Conservation (phyloP, 1,140 invertebrate species). For the Anoplolepis gracilipes region DNA sequence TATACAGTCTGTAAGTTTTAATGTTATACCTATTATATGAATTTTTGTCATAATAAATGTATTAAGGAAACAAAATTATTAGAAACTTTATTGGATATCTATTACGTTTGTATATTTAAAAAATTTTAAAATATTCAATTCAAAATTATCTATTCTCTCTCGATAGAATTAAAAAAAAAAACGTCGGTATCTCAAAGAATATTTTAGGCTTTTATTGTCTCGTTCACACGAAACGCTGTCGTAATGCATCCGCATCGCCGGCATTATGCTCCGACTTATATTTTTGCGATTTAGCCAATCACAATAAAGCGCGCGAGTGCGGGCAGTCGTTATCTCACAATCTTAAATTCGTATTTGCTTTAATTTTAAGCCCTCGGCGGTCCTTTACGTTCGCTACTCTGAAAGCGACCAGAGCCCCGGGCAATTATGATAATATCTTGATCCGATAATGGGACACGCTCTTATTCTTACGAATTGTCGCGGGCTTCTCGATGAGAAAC, state of each 20-base stretch:
- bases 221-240: background rate
- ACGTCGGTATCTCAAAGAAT: too few relatives aligned
- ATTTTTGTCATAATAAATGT: too few relatives aligned
- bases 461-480: conserved; percentile 75
- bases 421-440: conserved; percentile 77
- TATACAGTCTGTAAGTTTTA: background rate
- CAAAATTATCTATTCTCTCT: too few relatives aligned
- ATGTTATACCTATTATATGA: background rate
- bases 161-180: background rate
- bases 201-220: too few relatives aligned
- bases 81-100: too few relatives aligned
- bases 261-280: background rate
- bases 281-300: conserved; percentile 9
- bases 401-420: conserved; percentile 54
- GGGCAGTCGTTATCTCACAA: conserved; percentile 31
- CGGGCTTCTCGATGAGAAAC: conserved; percentile 57
- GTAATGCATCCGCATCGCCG: background rate
- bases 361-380: conserved; percentile 64
- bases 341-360: conserved; percentile 70
- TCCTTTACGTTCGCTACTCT: conserved; percentile 12
- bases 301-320: background rate
- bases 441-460: conserved; percentile 76
- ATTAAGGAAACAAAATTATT: too few relatives aligned
- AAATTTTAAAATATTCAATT: too few relatives aligned
- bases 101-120: background rate